A percentile compares a stretch with the other conserved stretches of the same genome.
Conservation (phyloP, 2,888 invertebrate species). For the Capitulum mitella region DNA sequence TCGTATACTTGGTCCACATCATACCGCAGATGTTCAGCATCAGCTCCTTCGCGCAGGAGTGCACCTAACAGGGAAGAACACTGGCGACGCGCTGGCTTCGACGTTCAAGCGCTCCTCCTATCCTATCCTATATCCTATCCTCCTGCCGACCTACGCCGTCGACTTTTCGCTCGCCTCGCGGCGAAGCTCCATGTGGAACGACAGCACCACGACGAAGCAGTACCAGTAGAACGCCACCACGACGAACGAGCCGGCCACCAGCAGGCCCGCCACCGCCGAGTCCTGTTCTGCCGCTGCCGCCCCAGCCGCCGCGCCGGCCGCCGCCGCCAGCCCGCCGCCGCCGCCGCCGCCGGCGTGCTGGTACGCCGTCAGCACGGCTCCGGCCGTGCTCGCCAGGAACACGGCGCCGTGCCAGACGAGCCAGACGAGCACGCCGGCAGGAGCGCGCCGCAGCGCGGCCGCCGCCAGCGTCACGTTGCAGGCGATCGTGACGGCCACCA, state of each 20-base stretch:
- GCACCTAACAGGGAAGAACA: no score
- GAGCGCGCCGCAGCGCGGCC: not conserved
- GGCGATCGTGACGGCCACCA: not conserved
- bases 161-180: not conserved
- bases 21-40: no score
- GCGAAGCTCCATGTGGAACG: not conserved
- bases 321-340: not conserved
- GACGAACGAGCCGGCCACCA: not conserved
- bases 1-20: no score
- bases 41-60: no score
- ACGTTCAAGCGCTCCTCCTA: no score
- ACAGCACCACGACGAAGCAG: slow-evolving; percentile 5
- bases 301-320: not conserved
- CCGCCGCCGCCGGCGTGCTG: not conserved
- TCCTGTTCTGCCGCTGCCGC: not conserved
- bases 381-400: not conserved
- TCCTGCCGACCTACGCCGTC: not conserved
- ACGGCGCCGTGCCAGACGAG: slow-evolving; percentile 16
- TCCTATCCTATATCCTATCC: no score
- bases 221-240: slow-evolving; percentile 5
- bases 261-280: not conserved
- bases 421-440: not conserved
- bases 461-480: not conserved
- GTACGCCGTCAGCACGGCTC: not conserved
- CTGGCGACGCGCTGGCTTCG: no score